Percentiles rank a stretch among this genome's conserved stretches.
Conservation (phyloP, 2,888 invertebrate genomes). For the Pycnomerus fuliginosus region DNA sequence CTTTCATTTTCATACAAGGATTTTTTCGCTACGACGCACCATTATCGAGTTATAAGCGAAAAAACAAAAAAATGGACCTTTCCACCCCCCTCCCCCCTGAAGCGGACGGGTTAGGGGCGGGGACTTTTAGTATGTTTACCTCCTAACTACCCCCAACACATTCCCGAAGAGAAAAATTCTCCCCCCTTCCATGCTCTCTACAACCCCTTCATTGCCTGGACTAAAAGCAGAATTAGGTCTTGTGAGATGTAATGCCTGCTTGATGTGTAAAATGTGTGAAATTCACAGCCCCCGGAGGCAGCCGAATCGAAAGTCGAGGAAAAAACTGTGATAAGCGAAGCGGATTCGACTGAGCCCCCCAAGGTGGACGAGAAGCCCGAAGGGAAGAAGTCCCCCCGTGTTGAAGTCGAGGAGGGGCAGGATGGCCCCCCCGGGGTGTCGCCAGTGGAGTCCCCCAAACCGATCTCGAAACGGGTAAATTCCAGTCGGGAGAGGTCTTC, state of each 20-base stretch:
- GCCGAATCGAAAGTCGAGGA: slow-evolving; percentile 38
- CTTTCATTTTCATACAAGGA: no score
- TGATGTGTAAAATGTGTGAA: no score
- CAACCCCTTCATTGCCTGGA: neutral
- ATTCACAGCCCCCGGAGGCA: slow-evolving; percentile 25
- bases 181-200: no score
- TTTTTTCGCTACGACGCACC: no score
- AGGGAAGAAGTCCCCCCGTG: slow-evolving; percentile 6
- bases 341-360: slow-evolving; percentile 50
- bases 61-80: no score
- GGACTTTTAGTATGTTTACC: no score
- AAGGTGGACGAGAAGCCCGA: slow-evolving; percentile 31
- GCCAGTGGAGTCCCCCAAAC: slow-evolving; percentile 41
- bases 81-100: no score
- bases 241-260: no score
- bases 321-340: slow-evolving; percentile 51
- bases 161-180: no score
- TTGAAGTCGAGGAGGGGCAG: slow-evolving; percentile 24
- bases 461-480: slow-evolving; percentile 29
- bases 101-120: no score
- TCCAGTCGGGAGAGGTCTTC: slow-evolving; percentile 9
- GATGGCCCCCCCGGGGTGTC: slow-evolving; percentile 50
- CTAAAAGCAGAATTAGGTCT: neutral
- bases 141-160: no score
- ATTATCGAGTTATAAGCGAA: no score